Base-by-base conservation (phyloP, 1,140 invertebrate genomes). In the Oscheius sp. region DNA sequence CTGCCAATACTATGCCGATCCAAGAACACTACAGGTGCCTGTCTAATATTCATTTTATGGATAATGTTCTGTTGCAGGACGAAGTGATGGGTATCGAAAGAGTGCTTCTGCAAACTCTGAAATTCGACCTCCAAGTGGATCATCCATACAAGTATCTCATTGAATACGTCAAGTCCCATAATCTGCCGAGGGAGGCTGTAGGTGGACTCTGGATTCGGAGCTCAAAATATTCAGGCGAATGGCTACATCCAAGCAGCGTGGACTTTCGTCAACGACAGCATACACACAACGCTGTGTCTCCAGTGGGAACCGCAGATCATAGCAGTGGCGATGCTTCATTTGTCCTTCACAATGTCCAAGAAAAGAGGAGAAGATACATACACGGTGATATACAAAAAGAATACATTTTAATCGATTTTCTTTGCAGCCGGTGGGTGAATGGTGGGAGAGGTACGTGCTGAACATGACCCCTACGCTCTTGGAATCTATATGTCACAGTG, bases 241-340 rank as follows among this genome's bases (percentile, higher is more conserved):
- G 95, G 95, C 86, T 93, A 98, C 91, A 93, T 99, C 3, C 95
- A 98, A 87, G 97, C 96, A 93, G 94, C 95, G 1, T 99, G 96
- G 96, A 98, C 94, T 28, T 99, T 99, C 87, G 94, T 98, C 0
- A 99, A 99, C 87, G 97, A 99, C 84, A 94, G 93, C 86, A 88
- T 97, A 61, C 97, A 93, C 83, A 99, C 96, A 15, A 97, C 94
- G 3, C 87, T 99, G 23, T 94, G 92, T 77, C 87, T 99, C 2
- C 94, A 98, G 87, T 99, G 95, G 95, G 96, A 99, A 85, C 95
- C 96, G 13, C 96, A 99, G 87, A 76, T 82, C 20, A 81, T 82
- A 42, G 82, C 81, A n/a, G 81, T 82, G 20, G 76, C 80, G 13
- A 46, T 84, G 10, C 49, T 82, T 20, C 76, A 84, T n/a, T 73